Conservation (phyloP, 2,888 invertebrate genomes). For the Platycheirus rosarum region DNA sequence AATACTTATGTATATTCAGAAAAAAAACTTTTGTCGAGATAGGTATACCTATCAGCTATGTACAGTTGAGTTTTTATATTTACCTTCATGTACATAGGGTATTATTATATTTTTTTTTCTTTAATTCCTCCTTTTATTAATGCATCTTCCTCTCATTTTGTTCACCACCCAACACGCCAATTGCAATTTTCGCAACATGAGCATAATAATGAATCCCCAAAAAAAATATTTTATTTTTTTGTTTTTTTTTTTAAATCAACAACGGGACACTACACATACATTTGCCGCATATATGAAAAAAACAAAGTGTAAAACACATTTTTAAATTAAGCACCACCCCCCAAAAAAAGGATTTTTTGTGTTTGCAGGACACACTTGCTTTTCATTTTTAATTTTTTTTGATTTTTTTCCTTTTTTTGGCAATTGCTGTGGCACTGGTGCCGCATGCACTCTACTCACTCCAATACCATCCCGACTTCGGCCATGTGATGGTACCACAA, state of each 20-base stretch:
- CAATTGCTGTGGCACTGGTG: constrained; percentile 43
- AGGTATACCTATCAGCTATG: background rate
- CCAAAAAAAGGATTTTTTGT: constrained; percentile 48
- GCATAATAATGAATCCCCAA: constrained; percentile 73
- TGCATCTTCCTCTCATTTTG: constrained; percentile 49
- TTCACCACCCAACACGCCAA: constrained; percentile 60
- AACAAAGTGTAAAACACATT: constrained; percentile 72
- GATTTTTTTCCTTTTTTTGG: constrained; percentile 57
- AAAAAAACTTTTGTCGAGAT: constrained; percentile 30
- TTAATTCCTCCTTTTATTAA: constrained; percentile 72
- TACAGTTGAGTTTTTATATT: constrained; percentile 16
- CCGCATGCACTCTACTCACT: constrained; percentile 27
- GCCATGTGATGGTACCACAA: constrained; percentile 57
- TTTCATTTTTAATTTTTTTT: constrained; percentile 60
- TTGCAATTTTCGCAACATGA: constrained; percentile 74
- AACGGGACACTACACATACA: constrained; percentile 45
- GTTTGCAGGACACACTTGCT: constrained; percentile 69
- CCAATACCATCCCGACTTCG: constrained; percentile 33
- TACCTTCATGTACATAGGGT: constrained; percentile 18
- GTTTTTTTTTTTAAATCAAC: too few relatives aligned
- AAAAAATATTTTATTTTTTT: constrained; percentile 37
- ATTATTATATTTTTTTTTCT: constrained; percentile 55
- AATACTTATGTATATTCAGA: constrained; percentile 28
- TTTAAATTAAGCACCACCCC: constrained; percentile 74
- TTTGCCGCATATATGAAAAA: constrained; percentile 26